Percentiles rank a stretch among this genome's conserved stretches.
phyloP scores from a whole-genome alignment of 2,888 invertebrate species.

The Gastrophysa polygoni region DNA sequence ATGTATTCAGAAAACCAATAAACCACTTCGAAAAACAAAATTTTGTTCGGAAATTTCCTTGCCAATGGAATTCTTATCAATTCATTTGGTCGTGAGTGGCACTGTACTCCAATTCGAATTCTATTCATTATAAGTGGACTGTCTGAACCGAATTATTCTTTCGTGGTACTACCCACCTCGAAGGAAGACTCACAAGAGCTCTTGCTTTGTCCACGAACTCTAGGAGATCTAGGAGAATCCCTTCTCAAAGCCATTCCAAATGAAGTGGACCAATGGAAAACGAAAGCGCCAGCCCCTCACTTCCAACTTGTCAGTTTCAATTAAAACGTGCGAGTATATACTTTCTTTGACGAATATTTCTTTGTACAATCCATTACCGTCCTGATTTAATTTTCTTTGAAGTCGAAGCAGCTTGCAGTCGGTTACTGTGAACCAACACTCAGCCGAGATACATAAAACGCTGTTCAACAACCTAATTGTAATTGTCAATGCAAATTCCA shows the following conservation, averaged over 20 bases:
- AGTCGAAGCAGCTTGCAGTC: slow-evolving; percentile 30
- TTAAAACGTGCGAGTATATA: slow-evolving; percentile 12
- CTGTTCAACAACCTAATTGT: slow-evolving; percentile 40
- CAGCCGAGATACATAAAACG: slow-evolving; percentile 32
- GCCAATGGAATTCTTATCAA: too few relatives aligned
- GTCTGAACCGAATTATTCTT: too few relatives aligned
- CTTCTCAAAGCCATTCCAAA: neutral
- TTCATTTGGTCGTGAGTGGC: too few relatives aligned
- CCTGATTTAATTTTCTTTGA: slow-evolving; percentile 38
- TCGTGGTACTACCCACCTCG: too few relatives aligned
- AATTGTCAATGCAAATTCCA: slow-evolving; percentile 41
- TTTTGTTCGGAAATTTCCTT: too few relatives aligned
- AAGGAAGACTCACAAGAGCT: neutral
- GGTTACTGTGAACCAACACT: slow-evolving; percentile 38
- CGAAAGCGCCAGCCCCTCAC: slow-evolving; percentile 7
- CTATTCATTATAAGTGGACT: too few relatives aligned
- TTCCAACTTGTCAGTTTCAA: slow-evolving; percentile 12
- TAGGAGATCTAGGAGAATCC: neutral
- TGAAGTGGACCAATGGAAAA: neutral
- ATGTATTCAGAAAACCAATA: too few relatives aligned
- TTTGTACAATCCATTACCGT: slow-evolving; percentile 35
- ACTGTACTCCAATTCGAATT: too few relatives aligned
- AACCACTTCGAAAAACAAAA: too few relatives aligned
- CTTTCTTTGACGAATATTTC: slow-evolving; percentile 30
- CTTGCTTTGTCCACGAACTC: neutral